Evolutionary conservation across 2,888 invertebrate species (phyloP).

Genomic region (Drosophila parthenogenetica): DNA sequence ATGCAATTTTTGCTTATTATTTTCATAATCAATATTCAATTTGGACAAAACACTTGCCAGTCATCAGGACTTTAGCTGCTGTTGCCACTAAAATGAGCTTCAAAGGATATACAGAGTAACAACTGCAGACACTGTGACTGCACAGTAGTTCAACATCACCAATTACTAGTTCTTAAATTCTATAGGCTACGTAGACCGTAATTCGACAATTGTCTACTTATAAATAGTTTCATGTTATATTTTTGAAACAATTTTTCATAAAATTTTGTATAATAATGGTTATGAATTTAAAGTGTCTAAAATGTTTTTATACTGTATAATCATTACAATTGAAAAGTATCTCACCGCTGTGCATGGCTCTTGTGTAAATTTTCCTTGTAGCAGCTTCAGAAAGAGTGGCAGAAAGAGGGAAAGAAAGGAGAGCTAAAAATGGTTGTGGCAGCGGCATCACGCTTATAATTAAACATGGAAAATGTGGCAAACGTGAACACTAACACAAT

Average conservation of each 20-base stretch:
- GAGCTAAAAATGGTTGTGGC: constrained; percentile 27
- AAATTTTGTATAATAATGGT: too few relatives aligned
- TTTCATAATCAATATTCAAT: constrained; percentile 82
- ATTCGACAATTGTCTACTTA: too few relatives aligned
- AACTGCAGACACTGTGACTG: constrained; percentile 24
- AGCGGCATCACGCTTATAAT: constrained; percentile 65
- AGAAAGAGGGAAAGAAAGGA: background rate
- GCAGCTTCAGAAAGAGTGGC: constrained; percentile 27
- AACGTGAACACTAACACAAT: constrained; percentile 55
- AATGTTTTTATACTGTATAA: background rate
- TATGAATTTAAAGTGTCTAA: too few relatives aligned
- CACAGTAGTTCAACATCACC: constrained; percentile 38
- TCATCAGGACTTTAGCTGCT: constrained; percentile 43
- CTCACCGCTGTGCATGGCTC: constrained; percentile 19
- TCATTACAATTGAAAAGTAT: too few relatives aligned
- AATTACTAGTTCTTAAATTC: background rate
- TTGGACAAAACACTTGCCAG: constrained; percentile 77
- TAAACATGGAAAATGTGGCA: constrained; percentile 78
- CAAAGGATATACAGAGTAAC: constrained; percentile 49
- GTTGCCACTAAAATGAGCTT: constrained; percentile 60
- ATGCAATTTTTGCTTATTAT: constrained; percentile 82
- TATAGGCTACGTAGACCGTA: too few relatives aligned
- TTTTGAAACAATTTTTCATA: too few relatives aligned
- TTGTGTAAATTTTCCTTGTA: constrained; percentile 73
- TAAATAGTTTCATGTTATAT: too few relatives aligned